phyloP scores from a whole-genome alignment of 1,140 invertebrate genomes.

The Pectinophora gossypiella region DNA sequence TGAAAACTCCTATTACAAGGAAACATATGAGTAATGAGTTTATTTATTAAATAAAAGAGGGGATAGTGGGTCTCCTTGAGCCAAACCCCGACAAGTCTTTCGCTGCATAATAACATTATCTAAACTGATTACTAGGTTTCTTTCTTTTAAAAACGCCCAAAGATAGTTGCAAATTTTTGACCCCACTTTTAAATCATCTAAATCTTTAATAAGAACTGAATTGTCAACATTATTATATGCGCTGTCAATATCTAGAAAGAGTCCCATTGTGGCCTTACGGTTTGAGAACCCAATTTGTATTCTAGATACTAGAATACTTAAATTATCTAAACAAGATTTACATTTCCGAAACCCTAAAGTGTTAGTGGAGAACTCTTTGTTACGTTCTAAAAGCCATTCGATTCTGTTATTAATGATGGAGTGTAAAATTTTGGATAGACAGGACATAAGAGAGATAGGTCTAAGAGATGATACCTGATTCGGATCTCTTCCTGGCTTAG shows the following conservation, averaged over 20 bases:
- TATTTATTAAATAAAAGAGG: not conserved
- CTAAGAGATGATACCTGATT: constrained; percentile 3
- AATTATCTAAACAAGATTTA: constrained; percentile 9
- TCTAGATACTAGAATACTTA: not conserved
- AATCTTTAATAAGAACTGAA: not conserved
- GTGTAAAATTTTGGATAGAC: constrained; percentile 18
- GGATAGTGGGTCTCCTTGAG: not conserved
- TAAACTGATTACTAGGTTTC: not conserved
- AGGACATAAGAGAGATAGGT: constrained; percentile 21
- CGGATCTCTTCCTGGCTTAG: constrained; percentile 10
- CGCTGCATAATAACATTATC: not conserved
- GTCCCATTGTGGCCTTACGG: not conserved
- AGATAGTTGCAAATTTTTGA: not conserved
- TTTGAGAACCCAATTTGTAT: constrained; percentile 7
- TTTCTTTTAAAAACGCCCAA: constrained; percentile 6
- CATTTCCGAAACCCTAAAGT: constrained; percentile 5
- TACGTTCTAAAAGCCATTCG: constrained; percentile 11
- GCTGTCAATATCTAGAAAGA: constrained; percentile 11
- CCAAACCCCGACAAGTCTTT: not conserved
- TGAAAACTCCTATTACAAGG: no score
- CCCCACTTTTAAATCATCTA: not conserved
- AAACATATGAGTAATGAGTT: no score
- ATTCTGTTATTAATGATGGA: not conserved
- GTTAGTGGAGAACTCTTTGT: not conserved
- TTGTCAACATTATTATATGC: constrained; percentile 8